Base-by-base conservation (phyloP, 1,140 invertebrate genomes). In the Ylistrum balloti region DNA sequence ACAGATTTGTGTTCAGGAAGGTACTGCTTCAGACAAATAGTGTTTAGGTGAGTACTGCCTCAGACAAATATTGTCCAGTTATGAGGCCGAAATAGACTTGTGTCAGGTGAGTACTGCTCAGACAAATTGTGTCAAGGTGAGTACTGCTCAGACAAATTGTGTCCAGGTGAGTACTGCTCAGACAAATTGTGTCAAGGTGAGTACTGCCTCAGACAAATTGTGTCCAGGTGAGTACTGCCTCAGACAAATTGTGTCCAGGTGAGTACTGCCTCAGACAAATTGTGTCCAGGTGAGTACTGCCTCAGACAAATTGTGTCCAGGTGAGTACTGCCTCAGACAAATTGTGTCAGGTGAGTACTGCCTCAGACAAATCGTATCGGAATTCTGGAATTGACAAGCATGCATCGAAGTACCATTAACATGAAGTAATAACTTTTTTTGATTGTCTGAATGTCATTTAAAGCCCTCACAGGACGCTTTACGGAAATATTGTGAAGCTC, bases 181-280 rank as follows among this genome's bases (percentile, higher is more conserved):
- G 45, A 56, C 45, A 56, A 17, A 56, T 17, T 56, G 45, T 17
- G 45, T 56, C 45, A 20, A 56, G 45, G 45, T 56, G 20, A 56
- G 45, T 98, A 99, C 95, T 99, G 99, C 95, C 99, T 99, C 97
- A 98, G 98, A 95, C 98, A 99, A 96, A 98, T 99, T 86, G 98
- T 99, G 0, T 98, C 98, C 93, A 99, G 99, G 95, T 98, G 98
- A 34, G 98, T 99, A 96, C n/a, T n/a, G 99, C 99, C 0, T 99
- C 99, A 96, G 98, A 98, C 86, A 98, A 98, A 90, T 97, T 99
- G 98, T 99, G 1, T 99, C 98, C 0, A 97, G 95, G 96, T 96
- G 90, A 85, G 48, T 98, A 99, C 95, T 99, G 99, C 95, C 99
- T 99, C 97, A 98, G 98, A 95, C 98, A 99, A 96, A 98, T 99